Base-by-base conservation (phyloP, 2,888 invertebrate genomes). In the Apotomis turbidana region DNA sequence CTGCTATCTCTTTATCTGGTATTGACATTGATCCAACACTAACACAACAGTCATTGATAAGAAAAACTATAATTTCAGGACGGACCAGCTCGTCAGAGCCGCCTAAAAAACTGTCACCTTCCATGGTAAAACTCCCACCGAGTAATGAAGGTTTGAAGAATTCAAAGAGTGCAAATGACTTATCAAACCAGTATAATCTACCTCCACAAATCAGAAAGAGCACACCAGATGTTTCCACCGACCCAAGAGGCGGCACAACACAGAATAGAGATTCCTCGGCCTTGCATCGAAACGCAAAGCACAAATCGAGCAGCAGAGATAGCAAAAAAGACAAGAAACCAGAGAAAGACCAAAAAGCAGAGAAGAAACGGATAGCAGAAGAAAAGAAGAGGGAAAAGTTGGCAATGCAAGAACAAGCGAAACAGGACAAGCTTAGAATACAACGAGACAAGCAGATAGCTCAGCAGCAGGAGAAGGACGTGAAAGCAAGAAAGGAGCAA, bases 121-220 rank as follows among this genome's bases (percentile, higher is more conserved):
- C 86, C n/a, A 83, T 83, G 83, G 79, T 84, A 3, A 82, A 83
- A 64, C 73, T 81, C 1, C 83, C 84, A 12, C 76, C 78, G 0
- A 75, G 76, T 61, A 70, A 70, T 44, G 70, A 74, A 6, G 64
- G 76, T 3, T 12, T 84, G 13, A 79, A 82, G 64, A 80, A 80
- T 57, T 80, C 83, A 0, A 90, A 88, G 78, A 91, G 91, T 68
- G 83, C 87, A 9, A 81, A 79, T 52, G 83, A 90, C 73, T 77
- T 91, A 61, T 74, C 79, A 5, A 75, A 70, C 68, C 75, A 49
- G 76, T 75, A 74, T 73, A 82, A 77, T 61, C 73, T 75, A 27
- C 77, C 83, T 0, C 76, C 78, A 49, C 76, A 81, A 12, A 13
- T 84, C 41, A 78, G 78, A 68, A 83, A 85, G 73, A 89, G 87